These are phyloP conservation scores for Lepus americanus DNA, from an alignment of 2,113 vertebrate genomes.

Conservation along the genomic window DNA sequence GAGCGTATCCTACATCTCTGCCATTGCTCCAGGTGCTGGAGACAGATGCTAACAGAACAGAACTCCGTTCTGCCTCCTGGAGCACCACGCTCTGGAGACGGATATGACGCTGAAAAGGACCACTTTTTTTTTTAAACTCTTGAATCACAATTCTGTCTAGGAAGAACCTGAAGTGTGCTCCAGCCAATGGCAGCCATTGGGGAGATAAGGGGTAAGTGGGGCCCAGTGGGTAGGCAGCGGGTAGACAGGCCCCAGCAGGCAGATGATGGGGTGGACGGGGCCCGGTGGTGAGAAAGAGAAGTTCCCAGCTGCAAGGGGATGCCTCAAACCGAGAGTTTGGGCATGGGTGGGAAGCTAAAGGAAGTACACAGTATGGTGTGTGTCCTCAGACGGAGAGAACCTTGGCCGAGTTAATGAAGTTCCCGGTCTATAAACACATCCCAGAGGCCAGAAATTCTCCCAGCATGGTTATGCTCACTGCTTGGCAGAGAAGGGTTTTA, in stretches of 20 bases:
- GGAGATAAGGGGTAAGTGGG: neutral
- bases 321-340: neutral
- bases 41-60: neutral
- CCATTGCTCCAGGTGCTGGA: neutral
- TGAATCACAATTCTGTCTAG: neutral
- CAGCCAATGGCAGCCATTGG: too few species aligned
- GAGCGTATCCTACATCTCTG: neutral
- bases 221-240: too few species aligned
- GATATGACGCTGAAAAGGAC: neutral
- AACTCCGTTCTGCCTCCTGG: neutral
- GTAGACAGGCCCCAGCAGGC: too few species aligned
- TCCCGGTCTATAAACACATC: neutral
- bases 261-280: neutral
- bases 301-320: rapidly evolving
- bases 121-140: neutral
- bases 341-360: neutral
- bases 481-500: slow-evolving; percentile 46
- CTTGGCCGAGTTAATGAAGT: neutral
- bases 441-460: slow-evolving; percentile 31
- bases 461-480: neutral
- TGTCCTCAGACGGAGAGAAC: neutral
- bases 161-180: neutral
- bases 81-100: neutral
- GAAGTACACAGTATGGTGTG: neutral
- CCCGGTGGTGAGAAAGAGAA: neutral